phyloP scores from a whole-genome alignment of 2,797 vertebrate genomes.

The Octomys mimax region DNA sequence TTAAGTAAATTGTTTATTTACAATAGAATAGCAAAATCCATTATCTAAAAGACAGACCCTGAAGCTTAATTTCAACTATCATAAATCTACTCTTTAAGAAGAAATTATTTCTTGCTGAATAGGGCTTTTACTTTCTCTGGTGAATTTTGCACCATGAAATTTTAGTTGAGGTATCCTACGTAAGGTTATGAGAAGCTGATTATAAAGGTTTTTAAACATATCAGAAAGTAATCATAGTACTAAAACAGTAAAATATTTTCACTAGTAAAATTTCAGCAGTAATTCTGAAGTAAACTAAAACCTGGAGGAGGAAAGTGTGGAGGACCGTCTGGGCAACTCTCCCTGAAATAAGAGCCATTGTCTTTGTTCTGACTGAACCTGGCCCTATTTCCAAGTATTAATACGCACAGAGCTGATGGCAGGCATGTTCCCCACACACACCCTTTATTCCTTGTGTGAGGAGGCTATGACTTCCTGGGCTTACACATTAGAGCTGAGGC shows the following conservation, averaged over 20 bases:
- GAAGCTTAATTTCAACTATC: too few relatives aligned
- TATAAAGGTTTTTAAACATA: constrained; percentile 22
- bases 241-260: constrained; percentile 21
- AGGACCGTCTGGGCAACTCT: too few relatives aligned
- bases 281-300: constrained; percentile 57
- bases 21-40: constrained; percentile 28
- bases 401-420: too few relatives aligned
- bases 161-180: neutral
- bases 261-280: neutral
- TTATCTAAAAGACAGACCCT: constrained; percentile 24
- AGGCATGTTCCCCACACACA: too few relatives aligned
- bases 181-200: constrained; percentile 2
- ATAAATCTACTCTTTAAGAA: neutral
- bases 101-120: constrained; percentile 58
- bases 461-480: too few relatives aligned
- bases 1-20: constrained; percentile 47
- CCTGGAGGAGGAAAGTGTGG: neutral
- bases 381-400: too few relatives aligned
- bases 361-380: too few relatives aligned
- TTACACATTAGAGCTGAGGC: too few relatives aligned
- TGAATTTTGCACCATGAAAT: constrained; percentile 45
- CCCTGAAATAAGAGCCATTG: too few relatives aligned
- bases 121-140: constrained; percentile 48
- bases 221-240: neutral
- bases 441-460: too few relatives aligned